Evolutionary conservation across 2,888 invertebrate species (phyloP).

Genomic region (Chymomyza fuscimana): DNA sequence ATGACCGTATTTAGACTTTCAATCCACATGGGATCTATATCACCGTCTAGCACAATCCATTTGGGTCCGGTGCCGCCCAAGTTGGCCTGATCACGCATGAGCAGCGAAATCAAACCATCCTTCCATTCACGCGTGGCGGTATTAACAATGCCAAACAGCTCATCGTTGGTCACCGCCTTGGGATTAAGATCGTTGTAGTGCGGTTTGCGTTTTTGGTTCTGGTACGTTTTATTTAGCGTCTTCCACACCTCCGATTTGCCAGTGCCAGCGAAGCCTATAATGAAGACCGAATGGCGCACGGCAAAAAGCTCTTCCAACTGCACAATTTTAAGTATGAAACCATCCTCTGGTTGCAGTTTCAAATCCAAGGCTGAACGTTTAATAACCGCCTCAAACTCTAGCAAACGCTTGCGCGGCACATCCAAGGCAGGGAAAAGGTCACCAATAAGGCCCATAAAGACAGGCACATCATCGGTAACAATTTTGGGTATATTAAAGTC

Average conservation of each 20-base stretch:
- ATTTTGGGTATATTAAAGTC: slow-evolving; percentile 98
- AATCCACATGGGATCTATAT: slow-evolving; percentile 99
- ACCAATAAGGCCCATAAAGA: slow-evolving; percentile 96
- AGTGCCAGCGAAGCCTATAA: slow-evolving; percentile 91
- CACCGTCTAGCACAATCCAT: slow-evolving; percentile 97
- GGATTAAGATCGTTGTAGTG: slow-evolving; percentile 95
- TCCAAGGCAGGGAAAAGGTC: slow-evolving; percentile 95
- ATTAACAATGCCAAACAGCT: slow-evolving; percentile 96
- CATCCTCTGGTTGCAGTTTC: slow-evolving; percentile 93
- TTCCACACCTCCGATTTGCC: slow-evolving; percentile 97
- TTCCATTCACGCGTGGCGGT: slow-evolving; percentile 97
- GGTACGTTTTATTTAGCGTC: slow-evolving; percentile 90
- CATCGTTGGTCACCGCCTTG: slow-evolving; percentile 97
- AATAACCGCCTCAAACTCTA: slow-evolving; percentile 90
- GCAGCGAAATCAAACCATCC: slow-evolving; percentile 92
- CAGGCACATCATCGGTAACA: slow-evolving; percentile 93
- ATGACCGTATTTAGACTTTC: slow-evolving; percentile 97
- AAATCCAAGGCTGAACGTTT: slow-evolving; percentile 89
- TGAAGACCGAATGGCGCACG: slow-evolving; percentile 96
- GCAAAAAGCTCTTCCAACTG: slow-evolving; percentile 95
- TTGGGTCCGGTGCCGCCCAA: slow-evolving; percentile 91
- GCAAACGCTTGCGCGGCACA: slow-evolving; percentile 92
- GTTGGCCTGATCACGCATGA: slow-evolving; percentile 96
- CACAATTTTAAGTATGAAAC: slow-evolving; percentile 92
- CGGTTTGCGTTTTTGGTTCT: slow-evolving; percentile 90